Evolutionary conservation across 1,140 invertebrate genomes (phyloP).

Genomic region (Lerema accius): DNA sequence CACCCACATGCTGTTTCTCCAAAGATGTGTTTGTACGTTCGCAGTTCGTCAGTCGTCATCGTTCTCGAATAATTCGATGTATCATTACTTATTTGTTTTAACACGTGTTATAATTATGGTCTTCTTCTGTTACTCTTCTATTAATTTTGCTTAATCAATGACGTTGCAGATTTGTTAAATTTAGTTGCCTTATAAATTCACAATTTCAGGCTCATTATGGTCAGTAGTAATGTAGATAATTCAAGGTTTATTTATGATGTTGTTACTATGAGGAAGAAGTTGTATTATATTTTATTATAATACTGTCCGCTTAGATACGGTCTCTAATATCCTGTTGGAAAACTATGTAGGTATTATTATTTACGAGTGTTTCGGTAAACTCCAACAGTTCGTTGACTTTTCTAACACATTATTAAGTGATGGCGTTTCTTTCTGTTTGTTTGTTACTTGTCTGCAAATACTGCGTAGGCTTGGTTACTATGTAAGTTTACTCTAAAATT

Average conservation of each 20-base stretch:
- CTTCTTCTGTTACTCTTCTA: neutral
- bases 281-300: too few species aligned
- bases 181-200: too few species aligned
- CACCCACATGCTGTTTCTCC: slow-evolving; percentile 1
- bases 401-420: neutral
- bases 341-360: neutral
- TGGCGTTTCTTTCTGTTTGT: slow-evolving; percentile 12
- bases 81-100: neutral
- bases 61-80: neutral
- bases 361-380: slow-evolving; percentile 8
- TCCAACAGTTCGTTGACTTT: slow-evolving; percentile 16
- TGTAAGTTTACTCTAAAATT: slow-evolving; percentile 6
- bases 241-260: too few species aligned
- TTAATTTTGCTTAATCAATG: neutral
- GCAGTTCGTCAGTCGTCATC: neutral
- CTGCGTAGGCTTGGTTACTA: slow-evolving; percentile 1
- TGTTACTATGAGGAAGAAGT: too few species aligned
- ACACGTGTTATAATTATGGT: neutral
- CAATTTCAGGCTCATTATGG: too few species aligned
- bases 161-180: too few species aligned
- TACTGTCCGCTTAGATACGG: too few species aligned
- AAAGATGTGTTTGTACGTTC: neutral
- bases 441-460: slow-evolving; percentile 13
- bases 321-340: too few species aligned
- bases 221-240: too few species aligned